Percentiles rank a stretch among this genome's conserved stretches.
Evolutionary conservation across 2,888 invertebrate genomes (phyloP).

Genomic region (Aproaerema taeniolella): DNA sequence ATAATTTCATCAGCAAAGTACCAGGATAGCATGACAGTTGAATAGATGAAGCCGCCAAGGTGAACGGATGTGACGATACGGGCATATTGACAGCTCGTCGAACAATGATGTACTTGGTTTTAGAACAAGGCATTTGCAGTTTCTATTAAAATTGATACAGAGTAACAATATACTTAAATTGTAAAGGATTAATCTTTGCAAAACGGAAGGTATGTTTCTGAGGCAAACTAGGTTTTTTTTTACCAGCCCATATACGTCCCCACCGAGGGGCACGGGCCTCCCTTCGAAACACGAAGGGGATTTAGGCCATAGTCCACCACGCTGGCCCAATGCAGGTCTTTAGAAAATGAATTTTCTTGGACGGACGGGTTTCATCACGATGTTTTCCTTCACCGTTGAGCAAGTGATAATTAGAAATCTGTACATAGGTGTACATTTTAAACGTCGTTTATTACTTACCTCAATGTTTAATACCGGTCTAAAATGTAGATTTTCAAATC

Average conservation of each 20-base stretch:
- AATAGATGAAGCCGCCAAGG: slow-evolving; percentile 15
- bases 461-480: not conserved
- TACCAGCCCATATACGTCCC: too few species aligned
- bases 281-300: too few species aligned
- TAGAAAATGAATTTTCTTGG: too few species aligned
- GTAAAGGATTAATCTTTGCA: not conserved
- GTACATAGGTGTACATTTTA: not conserved
- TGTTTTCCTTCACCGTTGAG: too few species aligned
- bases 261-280: too few species aligned
- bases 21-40: not conserved
- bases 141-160: not conserved
- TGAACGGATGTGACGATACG: slow-evolving; percentile 36
- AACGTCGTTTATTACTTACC: not conserved
- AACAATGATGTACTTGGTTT: slow-evolving; percentile 1
- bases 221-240: too few species aligned
- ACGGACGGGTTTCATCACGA: too few species aligned
- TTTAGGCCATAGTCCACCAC: too few species aligned
- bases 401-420: too few species aligned
- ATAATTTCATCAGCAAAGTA: too few species aligned
- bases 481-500: not conserved
- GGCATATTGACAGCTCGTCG: slow-evolving; percentile 32
- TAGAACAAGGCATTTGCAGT: not conserved
- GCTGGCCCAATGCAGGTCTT: too few species aligned
- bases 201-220: not conserved
- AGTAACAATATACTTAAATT: not conserved